Evolutionary conservation across 2,113 vertebrate species (phyloP), one percentile per base, ranked within the genome.

Genomic region (Oreochromis niloticus): DNA sequence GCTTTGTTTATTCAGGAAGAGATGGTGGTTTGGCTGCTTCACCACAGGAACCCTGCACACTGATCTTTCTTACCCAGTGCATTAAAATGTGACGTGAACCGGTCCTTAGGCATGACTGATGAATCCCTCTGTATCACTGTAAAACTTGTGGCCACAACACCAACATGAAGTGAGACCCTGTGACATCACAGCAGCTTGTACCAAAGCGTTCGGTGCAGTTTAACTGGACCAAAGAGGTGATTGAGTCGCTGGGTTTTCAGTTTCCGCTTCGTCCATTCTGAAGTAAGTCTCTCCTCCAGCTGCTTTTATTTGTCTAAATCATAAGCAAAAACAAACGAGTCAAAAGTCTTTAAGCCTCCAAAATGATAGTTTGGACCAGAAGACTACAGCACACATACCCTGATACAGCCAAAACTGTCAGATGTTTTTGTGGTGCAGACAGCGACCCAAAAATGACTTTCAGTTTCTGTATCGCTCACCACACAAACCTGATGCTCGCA

Each of bases 91-190:
- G 57, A 4, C 0, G 4, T 17, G 57, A 59, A 61, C 5, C 3
- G 1, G 30, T 10, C 8, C 57, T 61, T 0, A 2, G 14, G 1
- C 57, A 32, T 32, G 8, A 10, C 0, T 1, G 30, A 0, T 61
- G 16, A 61, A 34, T 61, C 57, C 0, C 57, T 61, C 57, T 0
- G 8, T 4, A 32, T 61, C 30, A 61, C 16, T 2, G 57, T 61
- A 10, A 17, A 32, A 32, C 27, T 6, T 30, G 27, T 0, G 13
- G 13, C 13, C 27, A 61, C 57, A 34, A 61, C 30, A 19, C 16
- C 57, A 61, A 34, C 30, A 61, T 19, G 57, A 61, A 19, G 57
- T 2, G 16, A 32, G 13, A 32, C 14, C 5, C 1, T 61, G 57
- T 19, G 57, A 4, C 5, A 34, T 61, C 30, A 32, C 14, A 19